Percentiles rank a stretch among this genome's conserved stretches.
Conservation (phyloP, 1,140 invertebrate genomes). For the Papilio machaon region DNA sequence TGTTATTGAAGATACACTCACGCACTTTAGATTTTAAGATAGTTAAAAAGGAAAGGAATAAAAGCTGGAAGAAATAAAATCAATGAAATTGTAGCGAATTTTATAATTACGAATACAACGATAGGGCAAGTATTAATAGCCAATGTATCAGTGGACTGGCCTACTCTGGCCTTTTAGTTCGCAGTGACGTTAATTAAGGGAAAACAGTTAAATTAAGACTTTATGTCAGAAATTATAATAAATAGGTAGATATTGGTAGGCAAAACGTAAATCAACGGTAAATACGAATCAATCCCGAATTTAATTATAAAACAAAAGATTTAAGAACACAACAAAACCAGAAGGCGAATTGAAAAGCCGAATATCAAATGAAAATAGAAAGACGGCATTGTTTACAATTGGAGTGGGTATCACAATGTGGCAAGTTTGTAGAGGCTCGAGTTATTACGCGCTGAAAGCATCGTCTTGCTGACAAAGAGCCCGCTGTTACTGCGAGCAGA, state of each 20-base stretch:
- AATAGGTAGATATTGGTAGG: background rate
- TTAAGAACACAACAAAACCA: slow-evolving; percentile 33
- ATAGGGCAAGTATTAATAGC: too few species aligned
- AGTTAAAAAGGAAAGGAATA: background rate
- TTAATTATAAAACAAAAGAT: slow-evolving; percentile 9
- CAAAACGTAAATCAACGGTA: background rate
- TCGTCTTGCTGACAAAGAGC: slow-evolving; percentile 54
- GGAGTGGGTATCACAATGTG: slow-evolving; percentile 42
- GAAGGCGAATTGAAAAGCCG: slow-evolving; percentile 15
- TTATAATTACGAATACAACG: too few species aligned
- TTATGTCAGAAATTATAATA: too few species aligned
- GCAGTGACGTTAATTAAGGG: background rate
- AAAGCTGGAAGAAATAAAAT: background rate
- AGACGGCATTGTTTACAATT: slow-evolving; percentile 29
- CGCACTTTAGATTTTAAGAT: slow-evolving; percentile 1
- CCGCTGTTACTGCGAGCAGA: slow-evolving; percentile 46
- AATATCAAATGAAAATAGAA: slow-evolving; percentile 13
- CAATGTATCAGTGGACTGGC: background rate
- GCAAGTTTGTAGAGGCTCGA: slow-evolving; percentile 55
- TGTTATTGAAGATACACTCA: slow-evolving; percentile 59
- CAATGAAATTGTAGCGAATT: background rate
- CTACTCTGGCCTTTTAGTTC: background rate
- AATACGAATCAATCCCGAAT: background rate
- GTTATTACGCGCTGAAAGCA: slow-evolving; percentile 52
- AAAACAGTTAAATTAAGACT: background rate